These are phyloP conservation scores for Microhierax caerulescens DNA, from an alignment of 2,797 vertebrate species.

Conservation along the genomic window DNA sequence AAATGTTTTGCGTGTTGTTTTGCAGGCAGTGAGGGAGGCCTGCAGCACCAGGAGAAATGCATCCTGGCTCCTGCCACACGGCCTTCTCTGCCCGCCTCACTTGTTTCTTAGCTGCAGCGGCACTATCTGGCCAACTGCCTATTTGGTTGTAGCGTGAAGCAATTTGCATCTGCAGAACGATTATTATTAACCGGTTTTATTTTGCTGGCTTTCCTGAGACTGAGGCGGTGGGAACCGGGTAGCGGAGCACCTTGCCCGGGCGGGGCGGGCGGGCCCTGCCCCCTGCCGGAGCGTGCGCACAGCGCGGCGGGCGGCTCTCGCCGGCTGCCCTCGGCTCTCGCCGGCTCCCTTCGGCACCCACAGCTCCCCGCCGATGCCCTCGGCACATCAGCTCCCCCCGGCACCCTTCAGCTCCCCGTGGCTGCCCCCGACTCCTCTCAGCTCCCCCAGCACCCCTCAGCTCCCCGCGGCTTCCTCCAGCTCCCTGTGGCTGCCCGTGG, in stretches of 20 bases:
- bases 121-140: neutral
- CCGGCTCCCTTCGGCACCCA: too few relatives aligned
- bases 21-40: neutral
- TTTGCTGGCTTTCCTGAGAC: neutral
- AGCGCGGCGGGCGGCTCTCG: neutral
- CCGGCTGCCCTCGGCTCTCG: too few relatives aligned
- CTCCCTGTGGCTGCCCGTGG: too few relatives aligned
- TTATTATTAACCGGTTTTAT: too few relatives aligned
- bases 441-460: too few relatives aligned
- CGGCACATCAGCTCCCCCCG: too few relatives aligned
- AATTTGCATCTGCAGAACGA: too few relatives aligned
- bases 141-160: neutral
- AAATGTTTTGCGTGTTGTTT: neutral
- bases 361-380: too few relatives aligned
- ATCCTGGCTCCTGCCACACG: rapidly evolving
- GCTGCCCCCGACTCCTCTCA: too few relatives aligned
- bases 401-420: too few relatives aligned
- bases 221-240: neutral
- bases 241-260: rapidly evolving
- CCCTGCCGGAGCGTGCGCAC: neutral
- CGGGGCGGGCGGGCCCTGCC: neutral
- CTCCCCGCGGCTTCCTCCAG: too few relatives aligned
- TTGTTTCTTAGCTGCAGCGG: neutral
- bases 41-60: neutral
- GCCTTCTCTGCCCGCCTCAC: neutral